Conservation (phyloP, 2,888 invertebrate species). For the Caenorhabditis angaria region DNA sequence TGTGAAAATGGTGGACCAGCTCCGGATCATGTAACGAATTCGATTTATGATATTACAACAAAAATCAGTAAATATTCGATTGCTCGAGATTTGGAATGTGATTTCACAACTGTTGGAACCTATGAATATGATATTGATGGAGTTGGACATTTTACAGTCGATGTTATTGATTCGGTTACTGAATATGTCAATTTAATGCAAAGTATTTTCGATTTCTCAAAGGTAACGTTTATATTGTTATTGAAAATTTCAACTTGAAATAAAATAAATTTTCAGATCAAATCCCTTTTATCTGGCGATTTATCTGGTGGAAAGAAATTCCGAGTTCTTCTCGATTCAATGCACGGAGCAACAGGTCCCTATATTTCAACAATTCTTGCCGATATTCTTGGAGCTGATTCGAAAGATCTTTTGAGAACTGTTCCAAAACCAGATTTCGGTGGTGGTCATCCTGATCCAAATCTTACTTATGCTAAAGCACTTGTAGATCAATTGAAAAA, state of each 20-base stretch:
- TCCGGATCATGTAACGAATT: slow-evolving; percentile 82
- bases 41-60: slow-evolving; percentile 85
- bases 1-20: slow-evolving; percentile 95
- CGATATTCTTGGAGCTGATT: slow-evolving; percentile 83
- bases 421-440: slow-evolving; percentile 92
- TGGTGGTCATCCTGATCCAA: slow-evolving; percentile 94
- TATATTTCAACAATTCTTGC: slow-evolving; percentile 89
- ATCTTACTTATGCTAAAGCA: slow-evolving; percentile 87
- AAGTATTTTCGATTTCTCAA: slow-evolving; percentile 90
- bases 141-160: slow-evolving; percentile 80
- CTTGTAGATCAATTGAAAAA: slow-evolving; percentile 80
- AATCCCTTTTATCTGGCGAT: slow-evolving; percentile 37
- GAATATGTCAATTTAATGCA: slow-evolving; percentile 92
- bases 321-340: slow-evolving; percentile 87
- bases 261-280: slow-evolving; percentile 33
- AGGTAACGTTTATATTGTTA: slow-evolving; percentile 34
- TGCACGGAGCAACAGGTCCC: slow-evolving; percentile 97
- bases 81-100: slow-evolving; percentile 82
- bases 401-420: slow-evolving; percentile 79
- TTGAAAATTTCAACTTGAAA: background rate
- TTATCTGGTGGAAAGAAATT: slow-evolving; percentile 76
- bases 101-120: slow-evolving; percentile 79
- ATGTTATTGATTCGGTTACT: slow-evolving; percentile 88
- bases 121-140: slow-evolving; percentile 75
- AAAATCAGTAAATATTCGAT: slow-evolving; percentile 83